Evolutionary conservation across 2,888 invertebrate species (phyloP).

Genomic region (Thymelicus lineola): DNA sequence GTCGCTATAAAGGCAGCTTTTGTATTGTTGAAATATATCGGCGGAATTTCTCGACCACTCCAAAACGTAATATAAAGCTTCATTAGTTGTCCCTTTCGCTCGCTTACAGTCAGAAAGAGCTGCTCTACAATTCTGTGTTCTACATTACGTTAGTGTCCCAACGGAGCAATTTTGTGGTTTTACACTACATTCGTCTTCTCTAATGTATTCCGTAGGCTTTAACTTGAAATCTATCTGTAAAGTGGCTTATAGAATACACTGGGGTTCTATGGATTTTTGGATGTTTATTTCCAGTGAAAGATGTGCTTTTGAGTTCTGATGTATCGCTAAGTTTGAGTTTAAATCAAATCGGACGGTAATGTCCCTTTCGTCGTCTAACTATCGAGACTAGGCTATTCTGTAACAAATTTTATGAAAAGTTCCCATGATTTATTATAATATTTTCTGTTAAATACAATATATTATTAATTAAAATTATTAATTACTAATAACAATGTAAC

Average conservation of each 20-base stretch:
- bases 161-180: constrained; percentile 35
- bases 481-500: too few relatives aligned
- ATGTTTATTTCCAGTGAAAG: not conserved
- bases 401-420: too few relatives aligned
- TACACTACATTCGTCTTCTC: constrained; percentile 36
- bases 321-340: not conserved
- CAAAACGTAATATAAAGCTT: constrained; percentile 35
- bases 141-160: constrained; percentile 33
- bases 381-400: too few relatives aligned
- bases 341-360: too few relatives aligned
- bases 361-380: too few relatives aligned
- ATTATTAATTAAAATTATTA: too few relatives aligned
- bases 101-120: constrained; percentile 5
- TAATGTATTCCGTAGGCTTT: constrained; percentile 35
- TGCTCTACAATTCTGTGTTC: constrained; percentile 19
- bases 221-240: constrained; percentile 33
- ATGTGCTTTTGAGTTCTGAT: constrained; percentile 6
- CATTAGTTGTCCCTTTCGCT: constrained; percentile 3
- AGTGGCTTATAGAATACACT: constrained; percentile 25
- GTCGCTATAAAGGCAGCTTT: constrained; percentile 32
- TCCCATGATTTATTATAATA: too few relatives aligned
- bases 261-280: constrained; percentile 2
- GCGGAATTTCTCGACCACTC: constrained; percentile 36
- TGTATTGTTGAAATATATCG: constrained; percentile 36
- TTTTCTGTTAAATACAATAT: too few relatives aligned